A percentile compares a stretch with the other conserved stretches of the same genome.
Conservation (phyloP, 2,797 vertebrate species). For the Lophura swinhoii region DNA sequence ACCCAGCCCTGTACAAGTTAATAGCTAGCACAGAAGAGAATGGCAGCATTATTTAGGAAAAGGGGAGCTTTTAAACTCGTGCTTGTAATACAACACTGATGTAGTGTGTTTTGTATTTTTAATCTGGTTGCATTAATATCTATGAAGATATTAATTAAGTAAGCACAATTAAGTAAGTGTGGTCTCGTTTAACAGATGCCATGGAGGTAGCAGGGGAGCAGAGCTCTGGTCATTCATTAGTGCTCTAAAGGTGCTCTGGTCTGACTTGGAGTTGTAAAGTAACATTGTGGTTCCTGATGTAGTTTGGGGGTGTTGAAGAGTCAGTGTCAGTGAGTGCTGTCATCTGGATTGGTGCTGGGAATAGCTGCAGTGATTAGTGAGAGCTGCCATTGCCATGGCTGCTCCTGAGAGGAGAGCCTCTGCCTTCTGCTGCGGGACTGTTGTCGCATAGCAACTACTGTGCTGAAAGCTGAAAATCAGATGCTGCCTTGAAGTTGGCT, state of each 20-base stretch:
- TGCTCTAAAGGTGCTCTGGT: neutral
- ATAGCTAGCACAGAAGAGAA: neutral
- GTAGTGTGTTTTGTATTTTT: neutral
- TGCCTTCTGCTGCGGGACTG: constrained; percentile 35
- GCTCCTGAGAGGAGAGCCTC: constrained; percentile 33
- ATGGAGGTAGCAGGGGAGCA: neutral
- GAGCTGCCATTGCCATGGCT: constrained; percentile 12
- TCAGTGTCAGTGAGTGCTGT: constrained; percentile 40
- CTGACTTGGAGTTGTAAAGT: neutral
- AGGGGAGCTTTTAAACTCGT: neutral
- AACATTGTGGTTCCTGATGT: neutral
- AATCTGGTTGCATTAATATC: neutral
- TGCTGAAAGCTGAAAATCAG: constrained; percentile 55
- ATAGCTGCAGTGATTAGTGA: constrained; percentile 30
- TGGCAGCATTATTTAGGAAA: constrained; percentile 5
- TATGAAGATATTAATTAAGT: too few species aligned
- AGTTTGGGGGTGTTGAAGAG: constrained; percentile 42
- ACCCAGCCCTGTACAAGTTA: neutral
- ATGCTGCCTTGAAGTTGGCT: constrained; percentile 41
- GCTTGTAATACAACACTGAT: neutral
- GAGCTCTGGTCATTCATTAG: neutral
- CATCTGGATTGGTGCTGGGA: constrained; percentile 36
- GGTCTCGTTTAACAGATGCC: neutral
- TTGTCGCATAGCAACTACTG: constrained; percentile 64
- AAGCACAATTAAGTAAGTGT: neutral